These are phyloP conservation scores for Telenomus remus DNA, from an alignment of 1,140 invertebrate species.

Conservation along the genomic window DNA sequence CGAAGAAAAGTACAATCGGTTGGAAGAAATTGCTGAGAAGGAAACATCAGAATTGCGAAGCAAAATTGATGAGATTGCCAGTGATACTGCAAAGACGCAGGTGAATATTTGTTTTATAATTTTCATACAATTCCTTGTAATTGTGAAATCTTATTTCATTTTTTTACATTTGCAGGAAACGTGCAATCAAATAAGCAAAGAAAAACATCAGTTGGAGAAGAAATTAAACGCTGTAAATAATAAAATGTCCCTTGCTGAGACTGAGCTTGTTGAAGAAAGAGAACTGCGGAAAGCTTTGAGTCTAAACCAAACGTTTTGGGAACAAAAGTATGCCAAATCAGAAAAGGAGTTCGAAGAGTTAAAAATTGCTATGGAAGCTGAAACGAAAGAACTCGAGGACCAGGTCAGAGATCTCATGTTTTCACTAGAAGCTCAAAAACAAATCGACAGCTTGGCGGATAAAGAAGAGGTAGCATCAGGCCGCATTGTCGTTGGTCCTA, in stretches of 20 bases:
- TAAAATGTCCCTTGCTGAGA: conserved; percentile 78
- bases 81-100: conserved; percentile 71
- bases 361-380: conserved; percentile 79
- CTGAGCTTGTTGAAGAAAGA: conserved; percentile 86
- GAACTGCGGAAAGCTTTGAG: conserved; percentile 85
- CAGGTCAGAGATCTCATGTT: conserved; percentile 97
- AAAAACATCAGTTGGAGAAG: conserved; percentile 31
- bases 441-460: conserved; percentile 78
- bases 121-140: conserved; percentile 5
- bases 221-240: conserved; percentile 69
- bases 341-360: conserved; percentile 79
- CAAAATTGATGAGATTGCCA: conserved; percentile 71
- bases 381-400: conserved; percentile 89
- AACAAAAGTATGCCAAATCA: conserved; percentile 80
- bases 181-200: conserved; percentile 27
- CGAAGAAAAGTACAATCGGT: conserved; percentile 86
- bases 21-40: conserved; percentile 76
- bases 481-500: conserved; percentile 79
- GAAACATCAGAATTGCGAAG: conserved; percentile 76
- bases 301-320: conserved; percentile 87
- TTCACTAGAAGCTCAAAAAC: conserved; percentile 91
- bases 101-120: conserved; percentile 48
- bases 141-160: conserved; percentile 6
- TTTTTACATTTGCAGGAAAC: conserved; percentile 33
- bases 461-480: conserved; percentile 83